Percentiles rank a stretch among this genome's conserved stretches.
Evolutionary conservation across 2,113 vertebrate genomes (phyloP).

Genomic region (Muntiacus muntjak): DNA sequence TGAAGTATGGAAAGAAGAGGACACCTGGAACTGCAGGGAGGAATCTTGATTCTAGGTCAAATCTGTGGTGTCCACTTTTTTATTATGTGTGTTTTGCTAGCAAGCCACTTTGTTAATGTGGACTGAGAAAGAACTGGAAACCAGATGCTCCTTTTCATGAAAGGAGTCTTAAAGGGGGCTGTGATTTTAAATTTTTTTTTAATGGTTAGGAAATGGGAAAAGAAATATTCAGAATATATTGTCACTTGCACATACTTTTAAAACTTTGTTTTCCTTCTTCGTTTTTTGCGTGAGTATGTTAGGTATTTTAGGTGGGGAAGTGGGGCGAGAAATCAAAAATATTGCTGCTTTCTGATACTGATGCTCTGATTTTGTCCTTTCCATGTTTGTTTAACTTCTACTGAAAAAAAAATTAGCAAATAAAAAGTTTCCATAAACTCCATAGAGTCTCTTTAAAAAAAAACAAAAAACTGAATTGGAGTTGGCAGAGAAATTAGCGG

Average conservation of each 20-base stretch:
- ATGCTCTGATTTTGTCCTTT: conserved; percentile 26
- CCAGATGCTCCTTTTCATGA: conserved; percentile 20
- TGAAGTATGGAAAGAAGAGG: conserved; percentile 70
- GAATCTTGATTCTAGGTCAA: conserved; percentile 64
- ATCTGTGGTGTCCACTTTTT: conserved; percentile 29
- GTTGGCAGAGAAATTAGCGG: neutral
- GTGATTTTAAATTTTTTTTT: conserved; percentile 16
- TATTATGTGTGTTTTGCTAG: conserved; percentile 44
- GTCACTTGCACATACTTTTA: conserved; percentile 3
- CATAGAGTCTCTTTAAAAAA: neutral
- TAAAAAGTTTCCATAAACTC: neutral
- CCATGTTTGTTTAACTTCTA: neutral
- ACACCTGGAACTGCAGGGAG: conserved; percentile 65
- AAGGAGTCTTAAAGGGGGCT: conserved; percentile 5
- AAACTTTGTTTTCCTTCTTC: conserved; percentile 22
- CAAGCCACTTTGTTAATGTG: conserved; percentile 15
- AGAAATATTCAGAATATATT: conserved; percentile 4
- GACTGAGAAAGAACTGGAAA: conserved; percentile 30
- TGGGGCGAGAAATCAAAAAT: conserved; percentile 1
- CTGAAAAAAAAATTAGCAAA: neutral
- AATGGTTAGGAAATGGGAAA: conserved; percentile 11
- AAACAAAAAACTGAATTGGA: neutral
- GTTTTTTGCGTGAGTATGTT: conserved; percentile 25
- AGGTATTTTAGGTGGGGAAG: conserved; percentile 11
- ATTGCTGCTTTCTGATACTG: conserved; percentile 1